Conservation (phyloP, 1,140 invertebrate species). For the Hycleus phaleratus region DNA sequence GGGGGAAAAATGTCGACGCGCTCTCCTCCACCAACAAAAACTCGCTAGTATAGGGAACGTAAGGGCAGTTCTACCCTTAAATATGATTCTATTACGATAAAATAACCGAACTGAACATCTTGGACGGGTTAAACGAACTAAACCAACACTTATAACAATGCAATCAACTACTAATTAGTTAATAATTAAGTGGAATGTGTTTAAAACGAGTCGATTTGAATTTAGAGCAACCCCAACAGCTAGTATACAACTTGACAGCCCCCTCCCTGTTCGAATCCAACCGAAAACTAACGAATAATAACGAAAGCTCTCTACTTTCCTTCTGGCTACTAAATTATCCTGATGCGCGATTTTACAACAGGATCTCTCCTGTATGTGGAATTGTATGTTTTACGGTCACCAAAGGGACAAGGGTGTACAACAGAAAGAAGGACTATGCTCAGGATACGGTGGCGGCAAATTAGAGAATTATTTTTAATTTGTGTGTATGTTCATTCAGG, state of each 20-base stretch:
- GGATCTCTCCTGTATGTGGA: no score
- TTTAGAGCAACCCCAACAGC: constrained; percentile 31
- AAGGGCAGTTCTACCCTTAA: neutral
- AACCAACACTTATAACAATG: constrained; percentile 24
- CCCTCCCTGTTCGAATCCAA: constrained; percentile 18
- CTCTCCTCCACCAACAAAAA: neutral
- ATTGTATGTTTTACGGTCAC: no score
- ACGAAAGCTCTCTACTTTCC: constrained; percentile 2
- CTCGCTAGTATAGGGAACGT: neutral
- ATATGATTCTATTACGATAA: neutral
- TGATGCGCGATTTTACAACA: constrained; percentile 17
- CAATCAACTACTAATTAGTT: constrained; percentile 31
- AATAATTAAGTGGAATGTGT: constrained; percentile 32
- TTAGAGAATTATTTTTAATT: no score
- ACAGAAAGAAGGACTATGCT: no score
- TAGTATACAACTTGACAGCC: constrained; percentile 14
- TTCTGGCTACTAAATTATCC: constrained; percentile 6
- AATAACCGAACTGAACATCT: neutral
- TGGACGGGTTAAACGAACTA: constrained; percentile 20
- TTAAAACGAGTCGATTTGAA: constrained; percentile 35
- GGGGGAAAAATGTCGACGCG: constrained; percentile 14
- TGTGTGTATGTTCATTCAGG: no score
- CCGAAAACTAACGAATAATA: constrained; percentile 6
- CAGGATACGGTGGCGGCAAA: no score
- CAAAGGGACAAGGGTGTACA: no score